Base-by-base conservation (phyloP, 2,888 invertebrate species). In the Microctonus brassicae region DNA sequence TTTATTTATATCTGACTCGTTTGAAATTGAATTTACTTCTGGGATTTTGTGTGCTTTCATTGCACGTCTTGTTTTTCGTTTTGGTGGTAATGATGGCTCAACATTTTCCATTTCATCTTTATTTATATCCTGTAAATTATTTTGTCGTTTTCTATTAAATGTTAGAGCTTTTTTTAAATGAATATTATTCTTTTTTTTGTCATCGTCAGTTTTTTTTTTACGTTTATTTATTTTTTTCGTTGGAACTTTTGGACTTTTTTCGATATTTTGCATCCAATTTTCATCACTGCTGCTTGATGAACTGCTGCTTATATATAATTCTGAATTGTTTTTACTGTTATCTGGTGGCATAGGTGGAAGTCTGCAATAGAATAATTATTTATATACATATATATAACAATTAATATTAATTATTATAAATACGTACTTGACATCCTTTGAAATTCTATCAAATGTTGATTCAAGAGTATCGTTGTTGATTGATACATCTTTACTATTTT, bases 371-470 rank as follows among this genome's bases (percentile, higher is more conserved):
- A n/a, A n/a, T n/a, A n/a, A n/a, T n/a, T n/a, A n/a, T n/a, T n/a
- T n/a, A n/a, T n/a, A n/a, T n/a, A n/a, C n/a, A n/a, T n/a, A n/a
- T n/a, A n/a, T n/a, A n/a, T n/a, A n/a, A n/a, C n/a, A n/a, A n/a
- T n/a, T n/a, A n/a, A n/a, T n/a, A n/a, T n/a, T n/a, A n/a, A n/a
- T n/a, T n/a, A n/a, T n/a, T n/a, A n/a, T n/a, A n/a, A n/a, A n/a
- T 72, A 78, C 76, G 69, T 80, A 84, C 85, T 68, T 74, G 20
- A 74, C 74, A 33, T 72, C 77, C 73, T 71, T 80, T 9, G 73
- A 73, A 13, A 85, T 36, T 67, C 77, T 81, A 69, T 86, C 85
- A 55, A 86, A 86, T 5, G 84, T 83, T 17, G 83, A 82, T 1
- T 86, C 82, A 24, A 83, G 82, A 1, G 75, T 75, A 72, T 81